These are phyloP conservation scores for Diprion similis DNA, from an alignment of 1,140 invertebrate species.

Conservation along the genomic window DNA sequence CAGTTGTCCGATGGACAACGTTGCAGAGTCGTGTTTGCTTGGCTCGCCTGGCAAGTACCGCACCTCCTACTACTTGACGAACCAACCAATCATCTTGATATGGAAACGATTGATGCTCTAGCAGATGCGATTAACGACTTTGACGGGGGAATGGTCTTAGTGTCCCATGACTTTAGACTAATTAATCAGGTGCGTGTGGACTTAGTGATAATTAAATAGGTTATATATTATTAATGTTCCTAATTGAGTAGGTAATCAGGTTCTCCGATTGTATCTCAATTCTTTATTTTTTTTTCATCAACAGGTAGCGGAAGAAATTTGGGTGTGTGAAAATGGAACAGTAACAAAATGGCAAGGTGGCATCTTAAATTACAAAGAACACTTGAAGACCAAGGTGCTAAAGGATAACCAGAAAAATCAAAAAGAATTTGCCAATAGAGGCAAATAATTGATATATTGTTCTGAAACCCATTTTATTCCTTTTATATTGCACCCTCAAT, in stretches of 20 bases:
- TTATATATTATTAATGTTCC: slow-evolving; percentile 19
- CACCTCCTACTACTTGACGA: slow-evolving; percentile 95
- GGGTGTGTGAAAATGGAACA: slow-evolving; percentile 96
- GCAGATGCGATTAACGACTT: slow-evolving; percentile 98
- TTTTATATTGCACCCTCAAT: slow-evolving; percentile 17
- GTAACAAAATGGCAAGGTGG: slow-evolving; percentile 97
- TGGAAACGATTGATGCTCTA: slow-evolving; percentile 98
- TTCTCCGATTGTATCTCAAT: slow-evolving; percentile 6
- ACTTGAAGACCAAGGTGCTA: slow-evolving; percentile 84
- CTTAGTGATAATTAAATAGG: slow-evolving; percentile 13
- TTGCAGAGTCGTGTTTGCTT: slow-evolving; percentile 98
- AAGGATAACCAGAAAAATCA: slow-evolving; percentile 67
- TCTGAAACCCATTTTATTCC: slow-evolving; percentile 23
- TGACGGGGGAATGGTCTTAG: slow-evolving; percentile 96
- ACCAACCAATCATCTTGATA: slow-evolving; percentile 99
- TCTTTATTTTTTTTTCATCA: slow-evolving; percentile 40
- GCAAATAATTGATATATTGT: slow-evolving; percentile 45
- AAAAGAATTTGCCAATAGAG: slow-evolving; percentile 46
- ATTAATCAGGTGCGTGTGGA: slow-evolving; percentile 87
- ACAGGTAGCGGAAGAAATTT: slow-evolving; percentile 98
- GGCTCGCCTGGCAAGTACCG: slow-evolving; percentile 93
- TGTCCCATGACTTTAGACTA: slow-evolving; percentile 97
- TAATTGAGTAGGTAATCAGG: background rate
- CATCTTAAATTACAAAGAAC: slow-evolving; percentile 96
- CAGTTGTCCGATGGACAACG: slow-evolving; percentile 98